Evolutionary conservation across 2,113 vertebrate species (phyloP), one percentile per base, ranked within the genome.

Genomic region (Nibea albiflora): DNA sequence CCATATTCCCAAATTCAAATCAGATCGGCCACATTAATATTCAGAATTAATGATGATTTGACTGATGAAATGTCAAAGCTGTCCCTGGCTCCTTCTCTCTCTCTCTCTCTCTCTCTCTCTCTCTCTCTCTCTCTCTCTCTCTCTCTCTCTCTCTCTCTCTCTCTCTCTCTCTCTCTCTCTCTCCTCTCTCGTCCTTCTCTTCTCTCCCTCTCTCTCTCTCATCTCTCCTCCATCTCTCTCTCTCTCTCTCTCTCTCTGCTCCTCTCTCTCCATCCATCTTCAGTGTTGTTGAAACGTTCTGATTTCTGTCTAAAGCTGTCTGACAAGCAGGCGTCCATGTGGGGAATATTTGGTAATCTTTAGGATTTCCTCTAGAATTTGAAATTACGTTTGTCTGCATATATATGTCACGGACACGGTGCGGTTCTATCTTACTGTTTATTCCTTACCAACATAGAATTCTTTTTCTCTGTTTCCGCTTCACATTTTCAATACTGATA

Each of bases 41-140:
- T 80, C 73, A 71, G 53, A 54, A 47, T 64, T 77, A 73, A 77
- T 58, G 76, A 74, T 31, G 68, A 78, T 71, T 74, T 85, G 78
- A 87, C 65, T 72, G 83, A 81, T 81, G 68, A 47, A 85, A 88
- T 86, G 78, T 90, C 78, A 77, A 7, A 67, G 75, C 68, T 62
- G 74, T 28, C 66, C 66, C 14, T 19, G 3, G 16, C 10, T 65
- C 57, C 4, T 11, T 57, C 56, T 15, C 53, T 54, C 50, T 5
- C 20, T 4, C 14, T 57, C 56, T 15, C 53, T 53, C 3, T 24
- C 24, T 35, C 60, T 4, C 14, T 57, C 56, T 15, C 53, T 53
- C 3, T 24, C 31, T 35, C 60, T 31, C 28, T 31, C 28, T 31
- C 10, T 65, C 44, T 4, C 12, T 57, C 54, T 15, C 53, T 53